Evolutionary conservation across 2,113 vertebrate genomes (phyloP).

Genomic region (Benthochromis sp.): DNA sequence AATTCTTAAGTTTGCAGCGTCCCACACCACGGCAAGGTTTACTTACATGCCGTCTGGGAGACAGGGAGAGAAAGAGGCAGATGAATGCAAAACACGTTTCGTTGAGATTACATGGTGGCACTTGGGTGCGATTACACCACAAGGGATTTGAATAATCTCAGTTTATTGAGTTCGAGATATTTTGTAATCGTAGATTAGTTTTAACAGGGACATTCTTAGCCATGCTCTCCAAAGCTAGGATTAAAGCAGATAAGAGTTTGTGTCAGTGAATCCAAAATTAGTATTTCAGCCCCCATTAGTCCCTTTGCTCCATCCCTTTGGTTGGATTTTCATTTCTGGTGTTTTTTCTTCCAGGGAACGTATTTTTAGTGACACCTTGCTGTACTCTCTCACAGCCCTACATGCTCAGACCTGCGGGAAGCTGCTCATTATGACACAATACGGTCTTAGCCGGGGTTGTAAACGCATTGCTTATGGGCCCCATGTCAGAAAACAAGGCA

Average conservation of each 20-base stretch:
- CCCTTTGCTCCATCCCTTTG: background rate
- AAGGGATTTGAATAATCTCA: conserved; percentile 69
- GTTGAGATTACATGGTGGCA: conserved; percentile 58
- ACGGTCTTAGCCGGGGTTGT: background rate
- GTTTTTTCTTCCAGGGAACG: background rate
- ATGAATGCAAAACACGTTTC: conserved; percentile 39
- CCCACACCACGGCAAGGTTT: conserved; percentile 42
- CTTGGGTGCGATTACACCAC: conserved; percentile 52
- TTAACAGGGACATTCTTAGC: conserved; percentile 47
- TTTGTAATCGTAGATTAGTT: conserved; percentile 68
- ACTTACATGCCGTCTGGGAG: conserved; percentile 38
- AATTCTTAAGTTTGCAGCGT: conserved; percentile 49
- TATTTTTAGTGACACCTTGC: background rate
- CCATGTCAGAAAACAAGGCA: background rate
- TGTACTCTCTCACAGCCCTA: background rate
- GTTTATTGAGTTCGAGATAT: conserved; percentile 59
- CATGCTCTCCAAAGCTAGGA: conserved; percentile 32
- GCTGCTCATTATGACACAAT: background rate
- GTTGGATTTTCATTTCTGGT: background rate
- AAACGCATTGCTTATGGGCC: background rate
- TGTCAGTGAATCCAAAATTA: conserved; percentile 5
- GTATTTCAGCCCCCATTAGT: conserved; percentile 6
- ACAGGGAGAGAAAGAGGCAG: conserved; percentile 5
- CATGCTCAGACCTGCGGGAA: background rate
- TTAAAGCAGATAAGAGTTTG: conserved; percentile 40